Base-by-base conservation (phyloP, 2,797 vertebrate genomes). In the Gymnothorax javanicus region DNA sequence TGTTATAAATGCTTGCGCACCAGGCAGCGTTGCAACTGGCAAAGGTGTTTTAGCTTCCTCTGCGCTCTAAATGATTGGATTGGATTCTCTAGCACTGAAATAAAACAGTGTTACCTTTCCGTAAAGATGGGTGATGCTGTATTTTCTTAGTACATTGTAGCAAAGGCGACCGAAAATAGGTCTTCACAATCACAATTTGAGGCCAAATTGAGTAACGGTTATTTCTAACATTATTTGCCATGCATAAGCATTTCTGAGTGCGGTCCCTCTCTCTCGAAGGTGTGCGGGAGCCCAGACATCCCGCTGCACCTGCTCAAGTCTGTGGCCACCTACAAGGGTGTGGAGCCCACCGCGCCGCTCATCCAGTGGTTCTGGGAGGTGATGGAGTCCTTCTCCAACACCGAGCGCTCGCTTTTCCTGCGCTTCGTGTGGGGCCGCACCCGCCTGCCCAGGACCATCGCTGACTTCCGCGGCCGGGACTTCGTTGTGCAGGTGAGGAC, bases 341-440 rank as follows among this genome's bases (percentile, higher is more conserved):
- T 99, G 12, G 99, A 99, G 89, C 98, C 98, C 0, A 97, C 97
- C 0, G 95, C 98, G 0, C 95, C 98, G 0, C 95, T 99, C 90
- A 97, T 98, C 88, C 98, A 99, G 94, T 99, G 99, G 98, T 99
- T 99, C 94, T 99, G 99, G 99, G 99, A 99, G 3, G 99, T 99
- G 90, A 99, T 99, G 98, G 98, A 99, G 91, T 98, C 98, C 56
- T 99, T 99, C 93, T 99, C 98, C 90, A 99, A 99, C 91, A 99
- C 98, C 0, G 98, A 99, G 92, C 95, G 98, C n/a, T 99, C 98
- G 1, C 97, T 99, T 6, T 99, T 99, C 93, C 97, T 99, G 82
- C 95, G 98, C 84, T 99, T 99, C 1, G 99, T 99, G 79, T 99
- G 99, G 99, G 99, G 99, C 33, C 97, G 98, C 85, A 99, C 98